Percentiles rank a stretch among this genome's conserved stretches.
Evolutionary conservation across 2,113 vertebrate genomes (phyloP).

Genomic region (Otolemur garnettii): DNA sequence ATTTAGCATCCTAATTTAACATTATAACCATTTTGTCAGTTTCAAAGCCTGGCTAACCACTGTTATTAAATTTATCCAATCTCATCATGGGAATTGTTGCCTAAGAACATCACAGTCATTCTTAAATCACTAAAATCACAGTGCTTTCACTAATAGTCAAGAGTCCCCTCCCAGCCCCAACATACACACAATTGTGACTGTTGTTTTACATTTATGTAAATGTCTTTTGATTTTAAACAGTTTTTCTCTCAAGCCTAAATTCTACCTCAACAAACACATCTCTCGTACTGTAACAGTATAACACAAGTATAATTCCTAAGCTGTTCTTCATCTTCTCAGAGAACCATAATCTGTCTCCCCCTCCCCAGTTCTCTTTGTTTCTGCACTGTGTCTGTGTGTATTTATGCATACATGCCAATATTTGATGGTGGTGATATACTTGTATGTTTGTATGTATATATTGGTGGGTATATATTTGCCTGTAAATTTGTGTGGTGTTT

Average conservation of each 20-base stretch:
- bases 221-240: neutral
- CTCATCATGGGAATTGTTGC: neutral
- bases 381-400: neutral
- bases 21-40: neutral
- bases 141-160: neutral
- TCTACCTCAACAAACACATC: neutral
- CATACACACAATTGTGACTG: neutral
- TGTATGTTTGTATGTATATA: neutral
- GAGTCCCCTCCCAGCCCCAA: neutral
- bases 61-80: neutral
- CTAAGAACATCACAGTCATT: neutral
- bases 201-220: neutral
- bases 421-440: neutral
- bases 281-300: neutral
- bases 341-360: neutral
- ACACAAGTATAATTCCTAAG: neutral
- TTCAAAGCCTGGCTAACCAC: neutral
- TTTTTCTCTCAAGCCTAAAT: neutral
- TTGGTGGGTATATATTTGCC: neutral
- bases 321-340: neutral
- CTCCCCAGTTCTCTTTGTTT: neutral
- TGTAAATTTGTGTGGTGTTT: neutral
- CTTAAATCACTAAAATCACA: neutral
- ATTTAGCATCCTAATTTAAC: neutral
- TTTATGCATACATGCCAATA: accelerated